These are phyloP conservation scores for Drosophila truncata DNA, from an alignment of 1,140 invertebrate genomes.

Conservation along the genomic window DNA sequence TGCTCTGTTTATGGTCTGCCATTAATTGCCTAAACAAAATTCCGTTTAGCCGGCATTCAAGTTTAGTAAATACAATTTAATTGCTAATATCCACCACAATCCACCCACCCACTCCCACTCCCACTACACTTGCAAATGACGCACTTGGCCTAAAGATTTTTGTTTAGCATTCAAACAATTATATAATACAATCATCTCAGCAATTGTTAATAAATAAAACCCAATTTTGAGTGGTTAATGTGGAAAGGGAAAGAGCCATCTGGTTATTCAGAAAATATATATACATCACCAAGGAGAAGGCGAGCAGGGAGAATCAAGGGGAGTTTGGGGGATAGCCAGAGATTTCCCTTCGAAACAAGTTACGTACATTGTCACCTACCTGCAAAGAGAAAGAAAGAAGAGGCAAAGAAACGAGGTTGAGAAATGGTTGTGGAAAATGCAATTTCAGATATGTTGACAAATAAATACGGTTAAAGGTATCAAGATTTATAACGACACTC, in stretches of 20 bases:
- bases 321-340: slow-evolving; percentile 1
- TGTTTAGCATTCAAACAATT: slow-evolving; percentile 53
- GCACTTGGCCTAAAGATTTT: slow-evolving; percentile 56
- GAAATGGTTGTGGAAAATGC: slow-evolving; percentile 51
- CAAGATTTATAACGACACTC: slow-evolving; percentile 42
- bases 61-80: slow-evolving; percentile 48
- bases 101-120: slow-evolving; percentile 4
- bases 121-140: slow-evolving; percentile 51
- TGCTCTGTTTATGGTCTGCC: slow-evolving; percentile 36
- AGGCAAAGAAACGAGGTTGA: slow-evolving; percentile 17
- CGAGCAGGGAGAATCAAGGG: background rate
- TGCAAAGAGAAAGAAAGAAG: slow-evolving; percentile 66
- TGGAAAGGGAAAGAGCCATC: slow-evolving; percentile 32
- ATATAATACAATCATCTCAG: slow-evolving; percentile 46
- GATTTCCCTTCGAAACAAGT: slow-evolving; percentile 32
- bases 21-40: slow-evolving; percentile 56
- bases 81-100: slow-evolving; percentile 31
- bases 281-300: slow-evolving; percentile 29
- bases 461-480: slow-evolving; percentile 42
- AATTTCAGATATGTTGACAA: slow-evolving; percentile 60
- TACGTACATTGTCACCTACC: slow-evolving; percentile 83
- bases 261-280: slow-evolving; percentile 29
- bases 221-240: slow-evolving; percentile 37
- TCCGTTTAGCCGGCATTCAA: slow-evolving; percentile 27
- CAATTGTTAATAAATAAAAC: slow-evolving; percentile 67